Percentiles rank a stretch among this genome's conserved stretches.
Conservation (phyloP, 2,113 vertebrate species). For the Limnothrissa miodon region DNA sequence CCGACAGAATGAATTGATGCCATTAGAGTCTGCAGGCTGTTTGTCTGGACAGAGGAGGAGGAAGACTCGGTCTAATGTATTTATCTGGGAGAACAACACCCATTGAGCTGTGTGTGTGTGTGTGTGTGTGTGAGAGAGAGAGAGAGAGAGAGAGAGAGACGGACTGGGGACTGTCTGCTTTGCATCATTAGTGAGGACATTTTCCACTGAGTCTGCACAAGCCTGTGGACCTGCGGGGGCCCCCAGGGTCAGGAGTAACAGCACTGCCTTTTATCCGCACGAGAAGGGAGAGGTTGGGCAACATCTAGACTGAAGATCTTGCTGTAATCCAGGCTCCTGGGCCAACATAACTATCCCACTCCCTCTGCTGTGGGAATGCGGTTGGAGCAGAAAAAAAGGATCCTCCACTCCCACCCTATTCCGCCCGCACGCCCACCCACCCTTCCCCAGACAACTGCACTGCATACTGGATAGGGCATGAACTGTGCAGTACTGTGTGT, state of each 20-base stretch:
- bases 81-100: neutral
- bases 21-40: neutral
- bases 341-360: constrained; percentile 47
- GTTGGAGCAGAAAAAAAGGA: constrained; percentile 46
- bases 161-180: neutral
- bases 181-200: constrained; percentile 9
- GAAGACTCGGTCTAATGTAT: neutral
- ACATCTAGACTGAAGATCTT: constrained; percentile 45
- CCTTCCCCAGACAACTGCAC: constrained; percentile 45
- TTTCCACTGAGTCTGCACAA: constrained; percentile 30
- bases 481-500: constrained; percentile 11
- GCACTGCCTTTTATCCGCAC: constrained; percentile 22
- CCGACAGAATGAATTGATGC: constrained; percentile 1
- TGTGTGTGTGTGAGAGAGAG: neutral
- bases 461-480: constrained; percentile 25
- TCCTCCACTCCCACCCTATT: constrained; percentile 16
- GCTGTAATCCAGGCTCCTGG: constrained; percentile 32
- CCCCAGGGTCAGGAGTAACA: constrained; percentile 22
- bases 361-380: constrained; percentile 61
- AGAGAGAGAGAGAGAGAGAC: no score
- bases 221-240: neutral
- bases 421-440: constrained; percentile 29
- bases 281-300: constrained; percentile 35
- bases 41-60: constrained; percentile 15
- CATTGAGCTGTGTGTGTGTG: neutral